Evolutionary conservation across 2,113 vertebrate species (phyloP).

Genomic region (Zapornia atra): DNA sequence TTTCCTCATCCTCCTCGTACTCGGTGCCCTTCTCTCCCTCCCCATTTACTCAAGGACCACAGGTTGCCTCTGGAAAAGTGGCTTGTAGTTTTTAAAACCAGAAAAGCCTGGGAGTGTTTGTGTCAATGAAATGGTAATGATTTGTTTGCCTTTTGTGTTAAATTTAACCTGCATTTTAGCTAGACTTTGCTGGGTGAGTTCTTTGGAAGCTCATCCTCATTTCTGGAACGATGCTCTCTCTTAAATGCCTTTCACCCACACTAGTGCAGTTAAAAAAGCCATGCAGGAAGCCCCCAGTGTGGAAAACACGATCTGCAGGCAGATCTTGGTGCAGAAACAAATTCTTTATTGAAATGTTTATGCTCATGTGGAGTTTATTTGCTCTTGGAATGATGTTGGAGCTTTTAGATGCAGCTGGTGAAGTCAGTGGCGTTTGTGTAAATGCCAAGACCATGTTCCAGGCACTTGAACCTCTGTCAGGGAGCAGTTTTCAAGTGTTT

Average conservation of each 20-base stretch:
- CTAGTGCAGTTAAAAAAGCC: not conserved
- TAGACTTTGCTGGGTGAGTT: not conserved
- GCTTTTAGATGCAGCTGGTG: not conserved
- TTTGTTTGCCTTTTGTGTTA: not conserved
- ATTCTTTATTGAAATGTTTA: not conserved
- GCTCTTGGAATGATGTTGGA: not conserved
- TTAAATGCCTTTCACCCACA: not conserved
- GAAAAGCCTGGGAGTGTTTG: not conserved
- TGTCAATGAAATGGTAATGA: not conserved
- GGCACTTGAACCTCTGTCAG: not conserved
- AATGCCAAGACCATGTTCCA: not conserved
- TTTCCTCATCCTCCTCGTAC: not conserved
- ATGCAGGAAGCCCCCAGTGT: not conserved
- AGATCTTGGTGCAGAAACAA: not conserved
- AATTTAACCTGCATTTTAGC: not conserved
- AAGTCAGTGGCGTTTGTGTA: not conserved
- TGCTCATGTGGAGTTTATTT: not conserved
- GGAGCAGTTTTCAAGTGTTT: not conserved
- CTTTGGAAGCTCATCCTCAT: not conserved
- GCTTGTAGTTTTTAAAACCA: not conserved
- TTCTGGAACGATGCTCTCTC: not conserved
- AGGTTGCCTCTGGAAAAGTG: not conserved
- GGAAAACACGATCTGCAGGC: not conserved
- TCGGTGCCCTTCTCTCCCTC: accelerated
- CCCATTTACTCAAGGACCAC: not conserved